phyloP scores from a whole-genome alignment of 1,140 invertebrate genomes.

The Harlomillsia oculata region DNA sequence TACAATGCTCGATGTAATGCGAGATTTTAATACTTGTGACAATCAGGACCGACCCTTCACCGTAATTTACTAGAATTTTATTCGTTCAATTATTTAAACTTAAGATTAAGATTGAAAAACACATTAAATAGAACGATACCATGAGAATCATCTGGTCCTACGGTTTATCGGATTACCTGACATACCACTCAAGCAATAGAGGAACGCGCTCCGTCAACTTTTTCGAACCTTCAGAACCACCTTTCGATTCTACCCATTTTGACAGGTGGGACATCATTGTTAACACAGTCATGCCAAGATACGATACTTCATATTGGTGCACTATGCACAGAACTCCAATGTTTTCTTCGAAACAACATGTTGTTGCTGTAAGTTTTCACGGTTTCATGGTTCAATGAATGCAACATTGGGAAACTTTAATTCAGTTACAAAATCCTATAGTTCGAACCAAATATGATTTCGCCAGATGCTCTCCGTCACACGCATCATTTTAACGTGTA shows the following conservation, averaged over 20 bases:
- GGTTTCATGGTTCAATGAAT: background rate
- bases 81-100: background rate
- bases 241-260: background rate
- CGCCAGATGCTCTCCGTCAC: background rate
- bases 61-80: no score
- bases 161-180: background rate
- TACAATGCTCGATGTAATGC: conserved; percentile 2
- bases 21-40: conserved; percentile 9
- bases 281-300: conserved; percentile 1
- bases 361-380: background rate
- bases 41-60: background rate
- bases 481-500: conserved; percentile 19
- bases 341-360: background rate
- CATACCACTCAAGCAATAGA: background rate
- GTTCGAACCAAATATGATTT: background rate
- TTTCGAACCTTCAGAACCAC: background rate
- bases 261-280: background rate
- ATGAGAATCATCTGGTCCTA: background rate
- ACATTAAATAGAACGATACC: conserved; percentile 1
- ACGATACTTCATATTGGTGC: conserved; percentile 10
- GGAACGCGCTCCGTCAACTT: background rate
- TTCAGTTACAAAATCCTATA: background rate
- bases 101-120: no score
- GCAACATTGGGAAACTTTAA: no score
- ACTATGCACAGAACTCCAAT: background rate